Evolutionary conservation across 2,888 invertebrate genomes (phyloP).

Genomic region (Adineta ricciae): DNA sequence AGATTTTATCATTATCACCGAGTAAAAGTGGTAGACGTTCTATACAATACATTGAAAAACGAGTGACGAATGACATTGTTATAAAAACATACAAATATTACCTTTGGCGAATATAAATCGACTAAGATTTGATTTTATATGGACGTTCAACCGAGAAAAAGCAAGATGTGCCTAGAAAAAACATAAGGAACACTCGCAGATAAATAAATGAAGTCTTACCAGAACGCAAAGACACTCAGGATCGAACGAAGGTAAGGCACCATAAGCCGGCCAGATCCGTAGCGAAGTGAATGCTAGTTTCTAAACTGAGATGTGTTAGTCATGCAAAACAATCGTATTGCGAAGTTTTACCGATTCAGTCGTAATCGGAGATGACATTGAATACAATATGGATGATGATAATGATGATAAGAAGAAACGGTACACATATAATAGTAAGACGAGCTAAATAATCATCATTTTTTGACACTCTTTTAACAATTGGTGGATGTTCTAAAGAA

Average conservation of each 20-base stretch:
- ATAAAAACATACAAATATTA: neutral
- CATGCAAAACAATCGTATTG: neutral
- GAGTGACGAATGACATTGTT: neutral
- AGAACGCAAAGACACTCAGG: conserved; percentile 11
- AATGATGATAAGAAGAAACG: neutral
- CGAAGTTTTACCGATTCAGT: neutral
- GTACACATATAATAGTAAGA: neutral
- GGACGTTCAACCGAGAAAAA: neutral
- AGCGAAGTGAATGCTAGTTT: neutral
- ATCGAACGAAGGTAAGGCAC: neutral
- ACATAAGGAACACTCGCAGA: neutral
- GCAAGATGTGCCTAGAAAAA: neutral
- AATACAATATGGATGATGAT: neutral
- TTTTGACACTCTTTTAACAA: neutral
- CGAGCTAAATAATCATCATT: neutral
- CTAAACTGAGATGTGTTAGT: neutral
- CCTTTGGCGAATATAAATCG: neutral
- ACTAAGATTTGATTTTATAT: neutral
- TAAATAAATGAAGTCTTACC: neutral
- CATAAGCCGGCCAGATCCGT: neutral
- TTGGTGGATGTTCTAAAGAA: neutral
- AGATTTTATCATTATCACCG: neutral
- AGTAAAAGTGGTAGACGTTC: neutral
- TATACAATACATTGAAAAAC: neutral
- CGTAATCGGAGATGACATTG: neutral